Percentiles rank a stretch among this genome's conserved stretches.
Evolutionary conservation across 2,888 invertebrate genomes (phyloP).

Genomic region (Silvanus unidentatus): DNA sequence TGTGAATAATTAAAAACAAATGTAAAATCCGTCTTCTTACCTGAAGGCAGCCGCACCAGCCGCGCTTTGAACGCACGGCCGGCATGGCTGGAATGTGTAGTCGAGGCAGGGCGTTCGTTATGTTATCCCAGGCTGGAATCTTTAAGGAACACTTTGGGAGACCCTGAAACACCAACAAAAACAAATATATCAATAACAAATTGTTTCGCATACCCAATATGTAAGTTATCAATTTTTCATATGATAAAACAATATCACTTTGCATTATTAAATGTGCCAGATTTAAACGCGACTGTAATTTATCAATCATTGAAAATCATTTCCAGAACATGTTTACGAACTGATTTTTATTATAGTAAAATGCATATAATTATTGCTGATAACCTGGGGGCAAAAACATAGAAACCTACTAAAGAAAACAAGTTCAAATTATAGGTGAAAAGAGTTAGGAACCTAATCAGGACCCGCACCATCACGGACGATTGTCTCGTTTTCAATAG

Average conservation of each 20-base stretch:
- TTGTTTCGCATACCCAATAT: not conserved
- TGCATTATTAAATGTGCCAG: not conserved
- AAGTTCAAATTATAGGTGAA: slow-evolving; percentile 6
- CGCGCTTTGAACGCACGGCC: slow-evolving; percentile 61
- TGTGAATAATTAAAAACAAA: not conserved
- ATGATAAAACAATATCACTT: slow-evolving; percentile 1
- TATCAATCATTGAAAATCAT: too few species aligned
- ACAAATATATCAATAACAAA: slow-evolving; percentile 1
- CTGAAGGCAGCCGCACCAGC: slow-evolving; percentile 78
- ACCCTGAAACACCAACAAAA: slow-evolving; percentile 50
- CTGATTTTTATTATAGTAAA: slow-evolving; percentile 1
- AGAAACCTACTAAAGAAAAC: slow-evolving; percentile 29
- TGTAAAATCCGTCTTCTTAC: slow-evolving; percentile 53
- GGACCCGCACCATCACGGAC: not conserved
- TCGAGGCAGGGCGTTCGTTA: slow-evolving; percentile 56
- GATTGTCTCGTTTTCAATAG: not conserved
- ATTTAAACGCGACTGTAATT: too few species aligned
- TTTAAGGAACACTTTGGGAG: slow-evolving; percentile 64
- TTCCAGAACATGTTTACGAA: too few species aligned
- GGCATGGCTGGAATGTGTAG: slow-evolving; percentile 65
- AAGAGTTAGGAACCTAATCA: slow-evolving; percentile 2
- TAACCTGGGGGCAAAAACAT: slow-evolving; percentile 20
- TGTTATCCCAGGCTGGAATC: slow-evolving; percentile 60
- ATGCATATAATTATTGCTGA: slow-evolving; percentile 14
- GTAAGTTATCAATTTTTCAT: not conserved